phyloP scores from a whole-genome alignment of 1,140 invertebrate genomes.

The Ptiloglossa arizonensis region DNA sequence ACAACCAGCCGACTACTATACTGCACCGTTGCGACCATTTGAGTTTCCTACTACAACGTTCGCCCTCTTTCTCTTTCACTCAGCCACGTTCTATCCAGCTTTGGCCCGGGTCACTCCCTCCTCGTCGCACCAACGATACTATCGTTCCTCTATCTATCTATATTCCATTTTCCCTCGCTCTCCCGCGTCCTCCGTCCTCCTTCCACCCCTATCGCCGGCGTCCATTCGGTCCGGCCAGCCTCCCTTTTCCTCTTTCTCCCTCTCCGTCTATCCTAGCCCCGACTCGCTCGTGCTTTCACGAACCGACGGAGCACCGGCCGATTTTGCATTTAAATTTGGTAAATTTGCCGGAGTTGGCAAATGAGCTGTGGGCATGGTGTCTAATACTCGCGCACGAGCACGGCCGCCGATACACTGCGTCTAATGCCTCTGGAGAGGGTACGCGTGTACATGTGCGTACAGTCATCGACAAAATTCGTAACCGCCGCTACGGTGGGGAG shows the following conservation, averaged over 20 bases:
- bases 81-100: conserved; percentile 3
- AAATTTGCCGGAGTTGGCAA: conserved; percentile 80
- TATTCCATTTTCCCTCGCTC: conserved; percentile 63
- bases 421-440: conserved; percentile 73
- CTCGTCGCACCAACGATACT: conserved; percentile 46
- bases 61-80: conserved; percentile 55
- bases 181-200: conserved; percentile 34
- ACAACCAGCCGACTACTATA: conserved; percentile 76
- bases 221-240: conserved; percentile 34
- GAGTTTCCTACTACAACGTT: conserved; percentile 73
- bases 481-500: not conserved
- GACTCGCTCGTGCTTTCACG: conserved; percentile 45
- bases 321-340: conserved; percentile 81
- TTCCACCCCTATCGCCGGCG: conserved; percentile 44
- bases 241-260: conserved; percentile 33
- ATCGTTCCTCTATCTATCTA: conserved; percentile 66
- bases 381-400: conserved; percentile 69
- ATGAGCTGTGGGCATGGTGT: conserved; percentile 79
- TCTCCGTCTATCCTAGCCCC: conserved; percentile 22
- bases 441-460: conserved; percentile 55
- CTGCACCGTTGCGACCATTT: conserved; percentile 76
- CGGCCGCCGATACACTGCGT: conserved; percentile 70
- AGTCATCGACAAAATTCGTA: conserved; percentile 59
- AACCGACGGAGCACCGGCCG: conserved; percentile 68
- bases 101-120: conserved; percentile 30